These are phyloP conservation scores for Tor tambroides DNA, from an alignment of 2,113 vertebrate species.

Conservation along the genomic window DNA sequence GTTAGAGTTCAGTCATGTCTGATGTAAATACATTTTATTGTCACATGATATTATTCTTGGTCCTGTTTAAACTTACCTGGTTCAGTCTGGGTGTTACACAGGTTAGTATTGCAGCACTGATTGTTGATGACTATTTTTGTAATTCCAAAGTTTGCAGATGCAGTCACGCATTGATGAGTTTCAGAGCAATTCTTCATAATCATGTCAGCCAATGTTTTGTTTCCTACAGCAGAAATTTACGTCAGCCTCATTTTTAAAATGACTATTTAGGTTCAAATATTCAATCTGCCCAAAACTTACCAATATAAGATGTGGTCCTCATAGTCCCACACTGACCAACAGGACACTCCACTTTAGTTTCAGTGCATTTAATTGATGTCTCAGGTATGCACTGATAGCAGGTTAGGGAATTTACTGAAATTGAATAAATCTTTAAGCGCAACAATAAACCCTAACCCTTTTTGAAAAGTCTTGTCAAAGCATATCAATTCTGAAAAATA, in stretches of 20 bases:
- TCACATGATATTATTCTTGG: neutral
- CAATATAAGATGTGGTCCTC: conserved; percentile 39
- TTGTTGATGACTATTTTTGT: conserved; percentile 24
- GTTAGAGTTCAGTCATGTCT: neutral
- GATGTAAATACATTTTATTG: no score
- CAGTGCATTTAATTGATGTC: conserved; percentile 39
- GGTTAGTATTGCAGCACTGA: conserved; percentile 38
- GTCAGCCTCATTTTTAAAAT: neutral
- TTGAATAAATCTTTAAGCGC: neutral
- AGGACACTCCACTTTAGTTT: conserved; percentile 40
- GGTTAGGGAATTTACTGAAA: conserved; percentile 41
- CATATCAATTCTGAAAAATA: neutral
- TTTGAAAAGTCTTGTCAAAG: neutral
- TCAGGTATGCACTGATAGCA: conserved; percentile 52
- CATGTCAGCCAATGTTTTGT: conserved; percentile 9
- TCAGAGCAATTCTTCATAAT: conserved; percentile 45
- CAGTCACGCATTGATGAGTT: conserved; percentile 3
- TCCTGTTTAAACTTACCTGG: conserved; percentile 17
- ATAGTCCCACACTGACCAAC: conserved; percentile 45
- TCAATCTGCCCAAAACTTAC: neutral
- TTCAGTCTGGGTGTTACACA: conserved; percentile 39
- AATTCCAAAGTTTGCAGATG: conserved; percentile 47
- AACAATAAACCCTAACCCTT: neutral
- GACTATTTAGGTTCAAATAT: neutral
- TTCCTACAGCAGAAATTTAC: conserved; percentile 3